phyloP scores from a whole-genome alignment of 1,140 invertebrate species.

The Propsilocerus akamusi region DNA sequence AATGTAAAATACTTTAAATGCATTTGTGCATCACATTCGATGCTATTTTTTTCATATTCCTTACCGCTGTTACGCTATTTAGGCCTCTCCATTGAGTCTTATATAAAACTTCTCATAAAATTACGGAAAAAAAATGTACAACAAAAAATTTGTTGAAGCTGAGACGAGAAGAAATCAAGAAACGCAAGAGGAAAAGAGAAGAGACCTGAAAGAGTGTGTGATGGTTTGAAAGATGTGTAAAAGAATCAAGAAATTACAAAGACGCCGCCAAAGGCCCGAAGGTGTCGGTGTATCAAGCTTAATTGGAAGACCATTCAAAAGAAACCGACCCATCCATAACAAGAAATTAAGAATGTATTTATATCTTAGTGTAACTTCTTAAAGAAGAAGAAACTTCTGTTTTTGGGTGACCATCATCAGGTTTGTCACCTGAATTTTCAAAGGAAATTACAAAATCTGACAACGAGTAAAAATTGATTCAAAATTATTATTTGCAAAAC shows the following conservation, averaged over 20 bases:
- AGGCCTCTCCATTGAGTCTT: too few relatives aligned
- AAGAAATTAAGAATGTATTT: constrained; percentile 4
- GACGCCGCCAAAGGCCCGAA: not conserved
- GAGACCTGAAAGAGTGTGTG: not conserved
- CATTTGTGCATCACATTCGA: constrained; percentile 1
- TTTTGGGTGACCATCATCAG: too few relatives aligned
- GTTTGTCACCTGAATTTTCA: too few relatives aligned
- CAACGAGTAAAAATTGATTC: too few relatives aligned
- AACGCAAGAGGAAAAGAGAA: not conserved
- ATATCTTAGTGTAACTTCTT: constrained; percentile 4
- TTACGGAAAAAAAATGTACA: not conserved
- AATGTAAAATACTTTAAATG: not conserved
- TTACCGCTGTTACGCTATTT: too few relatives aligned
- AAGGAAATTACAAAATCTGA: too few relatives aligned
- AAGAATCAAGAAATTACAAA: not conserved
- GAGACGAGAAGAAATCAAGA: not conserved
- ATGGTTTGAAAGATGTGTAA: constrained; percentile 1
- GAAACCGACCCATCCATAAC: constrained; percentile 3
- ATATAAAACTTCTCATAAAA: not conserved
- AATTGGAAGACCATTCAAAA: constrained; percentile 4
- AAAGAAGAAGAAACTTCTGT: constrained; percentile 3
- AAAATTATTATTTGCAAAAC: too few relatives aligned
- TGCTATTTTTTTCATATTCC: not conserved
- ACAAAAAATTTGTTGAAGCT: not conserved
- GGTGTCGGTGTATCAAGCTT: constrained; percentile 1